Conservation (phyloP, 2,888 invertebrate genomes). For the Volucella bombylans region DNA sequence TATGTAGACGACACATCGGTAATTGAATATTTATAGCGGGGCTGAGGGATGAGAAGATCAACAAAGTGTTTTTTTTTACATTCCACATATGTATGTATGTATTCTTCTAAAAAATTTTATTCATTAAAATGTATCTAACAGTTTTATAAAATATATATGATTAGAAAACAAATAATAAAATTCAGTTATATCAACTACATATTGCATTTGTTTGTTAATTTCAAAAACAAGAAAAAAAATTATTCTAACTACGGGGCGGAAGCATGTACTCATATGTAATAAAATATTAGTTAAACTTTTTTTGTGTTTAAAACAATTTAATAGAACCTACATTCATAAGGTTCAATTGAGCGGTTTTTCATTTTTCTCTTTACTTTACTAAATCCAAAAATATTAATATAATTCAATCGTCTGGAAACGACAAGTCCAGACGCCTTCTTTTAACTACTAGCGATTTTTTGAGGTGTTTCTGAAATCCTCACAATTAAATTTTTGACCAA, state of each 20-base stretch:
- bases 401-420: constrained; percentile 59
- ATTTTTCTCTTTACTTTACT: constrained; percentile 25
- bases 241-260: constrained; percentile 68
- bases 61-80: no score
- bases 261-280: constrained; percentile 17
- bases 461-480: constrained; percentile 34
- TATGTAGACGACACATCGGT: no score
- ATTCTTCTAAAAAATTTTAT: constrained; percentile 64
- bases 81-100: constrained; percentile 58
- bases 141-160: constrained; percentile 42
- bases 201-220: constrained; percentile 63
- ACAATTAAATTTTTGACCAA: constrained; percentile 75
- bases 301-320: constrained; percentile 16
- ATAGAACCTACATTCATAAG: constrained; percentile 44
- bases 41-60: no score
- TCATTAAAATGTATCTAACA: constrained; percentile 68
- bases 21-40: no score
- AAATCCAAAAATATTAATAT: constrained; percentile 10
- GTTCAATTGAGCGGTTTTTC: constrained; percentile 20
- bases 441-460: constrained; percentile 40
- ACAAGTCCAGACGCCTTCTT: constrained; percentile 75
- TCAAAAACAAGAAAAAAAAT: constrained; percentile 48
- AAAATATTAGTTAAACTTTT: constrained; percentile 41
- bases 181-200: constrained; percentile 50
- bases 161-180: constrained; percentile 53